Percentiles rank a stretch among this genome's conserved stretches.
Conservation (phyloP, 2,797 vertebrate species). For the Spinibarbus caldwelli region DNA sequence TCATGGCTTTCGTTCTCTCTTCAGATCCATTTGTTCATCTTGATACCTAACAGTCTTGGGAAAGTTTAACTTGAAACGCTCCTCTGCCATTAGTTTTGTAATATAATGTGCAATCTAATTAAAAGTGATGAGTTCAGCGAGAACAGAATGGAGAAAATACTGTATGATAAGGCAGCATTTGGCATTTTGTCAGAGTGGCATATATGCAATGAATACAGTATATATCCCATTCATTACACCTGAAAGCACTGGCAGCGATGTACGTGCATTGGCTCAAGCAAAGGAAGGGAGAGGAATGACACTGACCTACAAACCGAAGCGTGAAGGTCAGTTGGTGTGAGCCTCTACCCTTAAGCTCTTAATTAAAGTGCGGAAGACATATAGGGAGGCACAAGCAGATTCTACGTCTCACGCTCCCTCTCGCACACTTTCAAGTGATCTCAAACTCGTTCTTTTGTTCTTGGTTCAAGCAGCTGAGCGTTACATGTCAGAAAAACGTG, state of each 20-base stretch:
- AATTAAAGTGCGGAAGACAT: conserved; percentile 63
- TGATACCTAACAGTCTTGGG: conserved; percentile 55
- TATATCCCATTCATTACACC: conserved; percentile 73
- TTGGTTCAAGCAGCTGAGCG: conserved; percentile 67
- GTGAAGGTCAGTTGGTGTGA: conserved; percentile 62
- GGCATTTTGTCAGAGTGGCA: conserved; percentile 75
- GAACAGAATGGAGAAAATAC: conserved; percentile 60
- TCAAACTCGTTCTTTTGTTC: conserved; percentile 55
- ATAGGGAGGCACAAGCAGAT: conserved; percentile 67
- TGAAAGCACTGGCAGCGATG: conserved; percentile 70
- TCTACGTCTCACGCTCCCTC: neutral
- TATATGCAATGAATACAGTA: conserved; percentile 70
- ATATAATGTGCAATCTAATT: conserved; percentile 65
- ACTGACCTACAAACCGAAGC: conserved; percentile 59
- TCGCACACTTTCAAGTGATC: neutral
- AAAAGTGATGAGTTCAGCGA: conserved; percentile 55
- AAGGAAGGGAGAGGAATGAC: conserved; percentile 37
- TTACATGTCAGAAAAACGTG: conserved; percentile 61
- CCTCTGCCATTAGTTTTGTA: conserved; percentile 59
- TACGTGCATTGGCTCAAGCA: conserved; percentile 68
- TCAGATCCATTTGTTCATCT: conserved; percentile 37
- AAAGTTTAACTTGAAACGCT: conserved; percentile 42
- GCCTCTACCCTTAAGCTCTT: conserved; percentile 58
- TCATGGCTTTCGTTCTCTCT: conserved; percentile 26
- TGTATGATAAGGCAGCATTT: conserved; percentile 81